Evolutionary conservation across 2,888 invertebrate species (phyloP), one percentile per base, ranked within the genome.

Genomic region (Ormyrus rosae): DNA sequence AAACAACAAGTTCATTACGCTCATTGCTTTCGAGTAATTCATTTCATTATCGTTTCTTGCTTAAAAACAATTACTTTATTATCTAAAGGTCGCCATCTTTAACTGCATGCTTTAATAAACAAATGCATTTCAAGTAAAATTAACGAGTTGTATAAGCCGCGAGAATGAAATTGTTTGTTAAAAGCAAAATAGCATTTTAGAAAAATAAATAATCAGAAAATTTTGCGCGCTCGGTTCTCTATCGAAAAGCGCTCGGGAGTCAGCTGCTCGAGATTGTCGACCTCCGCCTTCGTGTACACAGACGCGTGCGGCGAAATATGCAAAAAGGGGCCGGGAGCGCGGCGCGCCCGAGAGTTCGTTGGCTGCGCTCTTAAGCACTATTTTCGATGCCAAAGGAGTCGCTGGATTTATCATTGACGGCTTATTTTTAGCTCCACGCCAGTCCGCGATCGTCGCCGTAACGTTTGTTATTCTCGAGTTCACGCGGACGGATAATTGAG

Each of bases 331-430:
- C 19, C 19, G 19, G 2, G 19, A 19, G 48, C 58, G 45, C 56
- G 19, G 69, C 68, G 76, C n/a, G 60, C 19, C 13, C 53, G 48
- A 77, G 70, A 78, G 78, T 78, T 78, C 78, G 63, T 78, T 73
- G 78, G 73, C 78, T 67, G 78, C 58, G 67, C 46, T 34, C 5
- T 5, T n/a, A n/a, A 51, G 51, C 51, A 63, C 69, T 80, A 75
- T 80, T 80, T 80, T 71, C 70, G 79, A 80, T 75, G 69, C 58
- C 46, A 5, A 61, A 67, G 63, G 58, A 55, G 64, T 19, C 55
- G 74, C 58, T 65, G 71, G 60, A 80, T 80, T 80, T 75, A 80
- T 75, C 74, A 80, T 75, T 75, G 80, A 71, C 65, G 48, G 61
- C 53, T 70, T 80, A 80, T 80, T 80, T 80, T 80, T 58, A 65